Evolutionary conservation across 2,113 vertebrate genomes (phyloP).

Genomic region (Cheilinus undulatus): DNA sequence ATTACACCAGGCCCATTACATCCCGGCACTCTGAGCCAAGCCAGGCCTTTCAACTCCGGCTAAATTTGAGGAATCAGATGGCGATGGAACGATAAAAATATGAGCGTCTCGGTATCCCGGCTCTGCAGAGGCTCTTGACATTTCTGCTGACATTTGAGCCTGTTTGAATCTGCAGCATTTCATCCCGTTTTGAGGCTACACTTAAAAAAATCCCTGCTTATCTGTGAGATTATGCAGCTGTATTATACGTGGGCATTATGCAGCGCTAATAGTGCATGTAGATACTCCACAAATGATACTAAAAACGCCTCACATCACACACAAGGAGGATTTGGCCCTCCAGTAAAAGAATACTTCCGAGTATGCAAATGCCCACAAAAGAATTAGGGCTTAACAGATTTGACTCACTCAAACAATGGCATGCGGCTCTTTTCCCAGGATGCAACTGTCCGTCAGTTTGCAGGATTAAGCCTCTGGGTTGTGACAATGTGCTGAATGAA

Average conservation of each 20-base stretch:
- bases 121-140: slow-evolving; percentile 82
- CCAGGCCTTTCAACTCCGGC: slow-evolving; percentile 31
- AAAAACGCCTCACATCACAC: slow-evolving; percentile 87
- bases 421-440: slow-evolving; percentile 79
- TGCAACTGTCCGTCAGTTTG: slow-evolving; percentile 84
- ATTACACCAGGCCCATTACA: slow-evolving; percentile 40
- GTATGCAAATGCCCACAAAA: slow-evolving; percentile 90
- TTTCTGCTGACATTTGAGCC: slow-evolving; percentile 85
- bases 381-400: slow-evolving; percentile 90
- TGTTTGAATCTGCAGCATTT: slow-evolving; percentile 85
- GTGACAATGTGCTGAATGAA: slow-evolving; percentile 87
- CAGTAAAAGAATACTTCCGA: slow-evolving; percentile 89
- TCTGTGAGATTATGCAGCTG: slow-evolving; percentile 88
- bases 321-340: slow-evolving; percentile 91
- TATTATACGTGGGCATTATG: slow-evolving; percentile 85
- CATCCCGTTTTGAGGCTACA: slow-evolving; percentile 85
- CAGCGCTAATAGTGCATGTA: slow-evolving; percentile 91
- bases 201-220: slow-evolving; percentile 86
- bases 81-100: slow-evolving; percentile 61
- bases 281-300: slow-evolving; percentile 93
- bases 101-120: slow-evolving; percentile 28
- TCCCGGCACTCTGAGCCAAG: background rate
- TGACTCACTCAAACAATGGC: slow-evolving; percentile 86
- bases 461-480: slow-evolving; percentile 87
- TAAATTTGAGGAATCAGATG: slow-evolving; percentile 32